Percentiles rank a stretch among this genome's conserved stretches.
phyloP scores from a whole-genome alignment of 1,140 invertebrate genomes.

The Samia ricini region DNA sequence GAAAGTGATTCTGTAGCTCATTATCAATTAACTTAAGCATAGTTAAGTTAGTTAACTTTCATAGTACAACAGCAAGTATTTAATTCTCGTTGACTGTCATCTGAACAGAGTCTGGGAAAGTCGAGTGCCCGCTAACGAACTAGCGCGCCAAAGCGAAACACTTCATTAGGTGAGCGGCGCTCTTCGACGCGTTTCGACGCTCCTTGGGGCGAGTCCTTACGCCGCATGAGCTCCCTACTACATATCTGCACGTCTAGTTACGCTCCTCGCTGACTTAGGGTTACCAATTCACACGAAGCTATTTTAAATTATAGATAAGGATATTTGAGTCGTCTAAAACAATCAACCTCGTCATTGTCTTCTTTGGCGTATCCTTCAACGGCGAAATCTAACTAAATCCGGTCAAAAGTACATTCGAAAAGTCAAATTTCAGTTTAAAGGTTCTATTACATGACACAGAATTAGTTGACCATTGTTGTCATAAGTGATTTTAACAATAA shows the following conservation, averaged over 20 bases:
- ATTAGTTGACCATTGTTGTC: no score
- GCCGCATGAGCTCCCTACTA: constrained; percentile 21
- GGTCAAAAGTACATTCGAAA: no score
- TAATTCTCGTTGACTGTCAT: constrained; percentile 73
- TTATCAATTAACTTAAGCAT: background rate
- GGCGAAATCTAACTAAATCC: no score
- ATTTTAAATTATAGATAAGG: background rate
- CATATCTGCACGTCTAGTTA: constrained; percentile 13
- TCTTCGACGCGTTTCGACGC: constrained; percentile 36
- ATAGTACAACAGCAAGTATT: constrained; percentile 72
- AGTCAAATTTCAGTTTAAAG: no score
- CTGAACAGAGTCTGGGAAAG: constrained; percentile 65
- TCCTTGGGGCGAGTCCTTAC: constrained; percentile 13
- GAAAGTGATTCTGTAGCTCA: background rate
- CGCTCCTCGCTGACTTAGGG: constrained; percentile 42
- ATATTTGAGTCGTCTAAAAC: background rate
- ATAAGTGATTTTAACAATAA: no score
- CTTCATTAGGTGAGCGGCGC: constrained; percentile 75
- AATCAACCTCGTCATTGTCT: no score
- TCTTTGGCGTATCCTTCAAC: no score
- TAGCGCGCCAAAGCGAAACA: constrained; percentile 75
- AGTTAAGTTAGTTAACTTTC: constrained; percentile 43
- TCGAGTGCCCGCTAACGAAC: constrained; percentile 74
- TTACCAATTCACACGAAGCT: constrained; percentile 7
- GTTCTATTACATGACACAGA: no score